Base-by-base conservation (phyloP, 2,113 vertebrate species). In the Poecilia latipinna region DNA sequence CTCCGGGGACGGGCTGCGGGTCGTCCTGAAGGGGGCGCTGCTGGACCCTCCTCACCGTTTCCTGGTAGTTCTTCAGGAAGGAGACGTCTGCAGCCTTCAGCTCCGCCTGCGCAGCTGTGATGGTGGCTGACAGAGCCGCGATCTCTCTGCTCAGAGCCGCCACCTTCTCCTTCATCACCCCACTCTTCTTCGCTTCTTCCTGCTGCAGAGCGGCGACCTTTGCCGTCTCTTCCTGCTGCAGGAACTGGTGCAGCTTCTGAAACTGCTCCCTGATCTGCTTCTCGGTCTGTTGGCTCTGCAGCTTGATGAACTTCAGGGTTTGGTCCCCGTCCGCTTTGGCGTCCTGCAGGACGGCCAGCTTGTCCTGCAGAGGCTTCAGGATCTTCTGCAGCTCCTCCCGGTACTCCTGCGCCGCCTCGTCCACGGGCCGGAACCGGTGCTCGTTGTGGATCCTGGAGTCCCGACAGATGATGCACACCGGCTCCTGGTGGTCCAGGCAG, bases 401-500 rank as follows among this genome's bases (percentile, higher is more conserved):
- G 1, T 65, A 35, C 7, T 88, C 83, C 32, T 65, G 70, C 13
- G 80, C 82, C 12, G 74, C 84, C 68, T 89, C 82, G 15, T 84
- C 15, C 0, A 89, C 26, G 15, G 87, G 87, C 42, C 68, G 79
- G 68, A 85, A 83, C 42, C 1, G 82, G 74, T 88, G 87, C 29
- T 54, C 13, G 12, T 1, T 77, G 66, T 88, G 84, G 32, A 0
- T 61, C 28, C 44, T 82, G 0, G 86, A 88, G 1, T 86, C 84
- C 57, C 71, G 24, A 1, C 87, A 88, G 68, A 88, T 15, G 51
- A 88, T 2, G 66, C 86, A 88, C 28, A 88, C 75, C 0, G 73
- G 66, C 75, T 86, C 31, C 78, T 68, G 64, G 35, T 88, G 83
- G 39, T 88, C 86, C 60, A 88, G 78, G 68, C 86, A 88, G 80